These are phyloP conservation scores for Caenorhabditis inopinata DNA, from an alignment of 1,140 invertebrate species.

Conservation along the genomic window DNA sequence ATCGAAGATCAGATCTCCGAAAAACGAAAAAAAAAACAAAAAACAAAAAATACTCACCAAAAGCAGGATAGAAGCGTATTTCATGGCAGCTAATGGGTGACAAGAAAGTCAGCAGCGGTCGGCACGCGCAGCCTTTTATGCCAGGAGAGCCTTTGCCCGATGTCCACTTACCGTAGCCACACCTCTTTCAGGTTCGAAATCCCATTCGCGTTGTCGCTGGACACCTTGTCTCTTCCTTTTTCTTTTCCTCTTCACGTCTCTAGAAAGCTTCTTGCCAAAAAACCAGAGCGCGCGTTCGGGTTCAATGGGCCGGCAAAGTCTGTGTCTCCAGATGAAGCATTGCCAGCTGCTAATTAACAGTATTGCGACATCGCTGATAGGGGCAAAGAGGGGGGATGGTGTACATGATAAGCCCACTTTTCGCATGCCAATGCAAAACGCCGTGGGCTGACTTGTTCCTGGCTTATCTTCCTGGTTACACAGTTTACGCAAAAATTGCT, in stretches of 20 bases:
- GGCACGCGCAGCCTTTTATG: neutral
- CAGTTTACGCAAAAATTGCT: conserved; percentile 7
- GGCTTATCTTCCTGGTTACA: conserved; percentile 27
- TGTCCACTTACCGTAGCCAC: conserved; percentile 29
- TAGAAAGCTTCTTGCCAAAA: neutral
- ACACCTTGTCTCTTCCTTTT: neutral
- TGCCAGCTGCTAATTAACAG: neutral
- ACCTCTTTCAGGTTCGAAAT: conserved; percentile 32
- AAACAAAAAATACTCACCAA: conserved; percentile 1
- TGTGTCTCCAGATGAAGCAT: neutral
- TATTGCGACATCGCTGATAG: conserved; percentile 17
- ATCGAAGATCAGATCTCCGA: neutral
- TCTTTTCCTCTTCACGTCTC: neutral
- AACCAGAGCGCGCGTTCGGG: conserved; percentile 18
- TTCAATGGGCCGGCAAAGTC: conserved; percentile 25
- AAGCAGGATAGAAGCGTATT: neutral
- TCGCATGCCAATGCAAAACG: no score
- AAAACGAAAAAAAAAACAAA: no score
- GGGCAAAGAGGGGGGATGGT: neutral
- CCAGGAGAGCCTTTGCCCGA: neutral
- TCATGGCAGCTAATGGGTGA: conserved; percentile 3
- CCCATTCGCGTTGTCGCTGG: neutral
- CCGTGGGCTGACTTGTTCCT: neutral
- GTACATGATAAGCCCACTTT: no score
- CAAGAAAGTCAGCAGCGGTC: conserved; percentile 24